Base-by-base conservation (phyloP, 53 echinoderm and acorn worm genomes). In the Actinopyga echinites region DNA sequence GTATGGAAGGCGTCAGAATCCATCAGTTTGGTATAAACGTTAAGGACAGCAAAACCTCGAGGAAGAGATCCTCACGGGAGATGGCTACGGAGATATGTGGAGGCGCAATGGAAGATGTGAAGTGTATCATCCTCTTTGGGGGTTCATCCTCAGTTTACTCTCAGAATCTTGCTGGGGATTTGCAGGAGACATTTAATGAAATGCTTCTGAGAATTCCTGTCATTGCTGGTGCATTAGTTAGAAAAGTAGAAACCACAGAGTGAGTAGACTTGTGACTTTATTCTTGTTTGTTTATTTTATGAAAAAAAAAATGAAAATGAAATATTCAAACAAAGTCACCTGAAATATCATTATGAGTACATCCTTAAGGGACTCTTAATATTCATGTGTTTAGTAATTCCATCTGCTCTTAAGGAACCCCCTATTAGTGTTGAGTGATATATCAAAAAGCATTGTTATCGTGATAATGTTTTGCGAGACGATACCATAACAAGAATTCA, bases 171-270 rank as follows among this genome's bases (percentile, higher is more conserved):
- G 74, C 84, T 0, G 49, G 42, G 25, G 32, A 67, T 24, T 80
- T 96, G 32, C 92, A 93, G 84, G 61, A 49, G 8, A 64, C 78
- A 28, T 92, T 96, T 56, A 65, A 84, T 65, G 53, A 88, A 9
- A 82, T 65, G 45, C 60, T 79, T 15, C 61, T 79, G 13, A 80
- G 57, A 44, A 64, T 42, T 61, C 93, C 93, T 0, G 93, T 94
- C 28, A 96, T 96, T 29, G 93, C 89, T 11, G 97, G 97, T 1
- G 97, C 89, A 4, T 80, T 93, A 10, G 94, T 86, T 15, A 54
- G 75, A 30, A 57, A 75, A 15, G 33, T 89, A 15, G 62, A 87
- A 34, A 82, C 69, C 45, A 75, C 85, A 49, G 84, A 85, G 73
- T 36, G 66, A 17, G 79, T 79, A 30, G 30, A 25, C 0, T n/a